These are phyloP conservation scores for Eledona agricola DNA, from an alignment of 2,888 invertebrate genomes.

Conservation along the genomic window DNA sequence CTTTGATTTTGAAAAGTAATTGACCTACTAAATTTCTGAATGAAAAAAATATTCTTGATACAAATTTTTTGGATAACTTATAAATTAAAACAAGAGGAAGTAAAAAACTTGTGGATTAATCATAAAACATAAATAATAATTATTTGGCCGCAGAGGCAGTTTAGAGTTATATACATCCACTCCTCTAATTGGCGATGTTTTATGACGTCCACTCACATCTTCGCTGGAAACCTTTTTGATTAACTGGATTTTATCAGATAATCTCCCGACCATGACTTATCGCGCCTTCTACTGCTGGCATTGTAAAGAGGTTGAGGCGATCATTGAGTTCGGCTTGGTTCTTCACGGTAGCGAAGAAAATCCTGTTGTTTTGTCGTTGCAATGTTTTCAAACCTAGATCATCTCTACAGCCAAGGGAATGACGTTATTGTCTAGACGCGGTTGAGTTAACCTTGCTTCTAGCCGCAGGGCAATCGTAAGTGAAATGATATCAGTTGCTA, in stretches of 20 bases:
- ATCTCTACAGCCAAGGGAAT: background rate
- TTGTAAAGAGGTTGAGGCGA: constrained; percentile 13
- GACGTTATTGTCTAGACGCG: constrained; percentile 16
- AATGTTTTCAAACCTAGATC: constrained; percentile 7
- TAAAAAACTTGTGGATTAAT: too few species aligned
- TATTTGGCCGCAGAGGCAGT: constrained; percentile 20
- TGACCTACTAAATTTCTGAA: too few species aligned
- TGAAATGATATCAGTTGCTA: constrained; percentile 27
- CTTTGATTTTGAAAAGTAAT: too few species aligned
- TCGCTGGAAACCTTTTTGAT: constrained; percentile 16
- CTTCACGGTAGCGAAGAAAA: too few species aligned
- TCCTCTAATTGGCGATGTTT: constrained; percentile 29
- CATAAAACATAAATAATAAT: constrained; percentile 33
- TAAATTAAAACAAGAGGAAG: too few species aligned
- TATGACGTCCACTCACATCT: constrained; percentile 19
- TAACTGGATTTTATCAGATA: constrained; percentile 33
- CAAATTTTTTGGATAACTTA: too few species aligned
- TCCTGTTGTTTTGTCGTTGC: constrained; percentile 1
- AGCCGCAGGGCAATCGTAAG: constrained; percentile 10
- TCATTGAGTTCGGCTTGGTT: constrained; percentile 15
- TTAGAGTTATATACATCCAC: constrained; percentile 14
- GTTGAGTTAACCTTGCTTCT: constrained; percentile 10
- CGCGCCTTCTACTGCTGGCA: constrained; percentile 13
- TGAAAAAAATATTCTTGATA: too few species aligned
- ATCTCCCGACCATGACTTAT: constrained; percentile 3